Evolutionary conservation across 2,797 vertebrate genomes (phyloP).

Genomic region (Sebastes flavidus): DNA sequence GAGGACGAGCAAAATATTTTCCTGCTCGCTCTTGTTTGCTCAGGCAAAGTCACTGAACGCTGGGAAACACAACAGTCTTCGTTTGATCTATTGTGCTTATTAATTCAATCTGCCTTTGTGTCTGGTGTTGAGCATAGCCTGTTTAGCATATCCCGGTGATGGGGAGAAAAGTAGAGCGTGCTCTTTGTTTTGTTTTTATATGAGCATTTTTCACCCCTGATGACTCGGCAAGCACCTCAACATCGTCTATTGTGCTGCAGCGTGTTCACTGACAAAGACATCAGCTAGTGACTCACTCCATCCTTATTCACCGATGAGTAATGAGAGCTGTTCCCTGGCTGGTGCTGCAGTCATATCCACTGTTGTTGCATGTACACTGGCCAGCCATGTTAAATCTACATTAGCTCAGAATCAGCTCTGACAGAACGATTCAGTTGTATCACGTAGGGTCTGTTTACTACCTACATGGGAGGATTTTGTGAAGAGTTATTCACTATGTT

Average conservation of each 20-base stretch:
- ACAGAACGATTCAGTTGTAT: neutral
- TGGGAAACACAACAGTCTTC: slow-evolving; percentile 19
- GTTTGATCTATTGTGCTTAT: slow-evolving; percentile 60
- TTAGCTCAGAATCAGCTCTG: neutral
- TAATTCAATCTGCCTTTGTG: slow-evolving; percentile 46
- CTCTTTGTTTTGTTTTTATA: slow-evolving; percentile 41
- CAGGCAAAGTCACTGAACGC: slow-evolving; percentile 9
- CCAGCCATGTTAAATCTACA: neutral
- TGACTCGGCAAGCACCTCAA: slow-evolving; percentile 38
- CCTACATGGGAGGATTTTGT: neutral
- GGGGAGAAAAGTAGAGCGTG: neutral
- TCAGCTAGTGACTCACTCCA: slow-evolving; percentile 53
- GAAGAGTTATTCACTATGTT: neutral
- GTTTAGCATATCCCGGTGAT: slow-evolving; percentile 39
- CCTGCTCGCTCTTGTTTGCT: slow-evolving; percentile 43
- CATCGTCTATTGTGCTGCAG: slow-evolving; percentile 24
- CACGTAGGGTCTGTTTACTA: neutral
- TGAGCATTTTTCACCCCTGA: slow-evolving; percentile 23
- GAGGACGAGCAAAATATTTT: slow-evolving; percentile 34
- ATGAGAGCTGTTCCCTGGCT: slow-evolving; percentile 40
- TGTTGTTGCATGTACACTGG: neutral
- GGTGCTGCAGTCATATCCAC: slow-evolving; percentile 30
- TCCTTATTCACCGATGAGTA: slow-evolving; percentile 25
- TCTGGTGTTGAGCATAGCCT: slow-evolving; percentile 13
- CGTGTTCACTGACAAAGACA: slow-evolving; percentile 40